phyloP scores from a whole-genome alignment of 2,113 vertebrate genomes.

The Blennius ocellaris region DNA sequence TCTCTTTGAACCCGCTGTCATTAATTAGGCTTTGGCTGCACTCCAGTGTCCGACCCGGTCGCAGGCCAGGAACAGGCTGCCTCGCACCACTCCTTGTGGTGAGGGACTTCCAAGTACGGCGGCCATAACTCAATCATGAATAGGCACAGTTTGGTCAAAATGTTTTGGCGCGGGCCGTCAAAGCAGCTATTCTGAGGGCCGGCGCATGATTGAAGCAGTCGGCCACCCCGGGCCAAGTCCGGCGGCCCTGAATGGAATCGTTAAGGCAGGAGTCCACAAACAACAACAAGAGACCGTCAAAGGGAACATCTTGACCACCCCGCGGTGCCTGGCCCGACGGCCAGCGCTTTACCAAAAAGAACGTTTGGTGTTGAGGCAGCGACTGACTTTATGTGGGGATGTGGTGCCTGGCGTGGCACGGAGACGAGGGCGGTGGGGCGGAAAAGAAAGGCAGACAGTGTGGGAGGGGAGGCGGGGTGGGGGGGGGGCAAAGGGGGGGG shows the following conservation, averaged over 20 bases:
- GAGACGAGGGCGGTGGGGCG: slow-evolving; percentile 5
- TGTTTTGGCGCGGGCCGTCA: slow-evolving; percentile 61
- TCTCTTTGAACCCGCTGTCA: slow-evolving; percentile 66
- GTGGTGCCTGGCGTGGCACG: slow-evolving; percentile 38
- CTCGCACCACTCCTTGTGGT: slow-evolving; percentile 62
- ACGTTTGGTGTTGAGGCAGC: slow-evolving; percentile 56
- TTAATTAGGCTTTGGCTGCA: slow-evolving; percentile 75
- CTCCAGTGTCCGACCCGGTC: slow-evolving; percentile 49
- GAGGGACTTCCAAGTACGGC: slow-evolving; percentile 58
- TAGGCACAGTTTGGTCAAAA: slow-evolving; percentile 71
- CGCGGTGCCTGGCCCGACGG: slow-evolving; percentile 58
- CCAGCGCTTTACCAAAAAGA: slow-evolving; percentile 65
- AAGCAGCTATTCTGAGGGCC: slow-evolving; percentile 68
- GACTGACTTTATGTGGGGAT: slow-evolving; percentile 53
- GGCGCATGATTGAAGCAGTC: slow-evolving; percentile 53
- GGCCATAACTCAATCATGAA: slow-evolving; percentile 52
- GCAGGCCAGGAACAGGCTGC: slow-evolving; percentile 47
- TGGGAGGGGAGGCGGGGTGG: slow-evolving; percentile 1
- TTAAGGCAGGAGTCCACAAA: slow-evolving; percentile 55
- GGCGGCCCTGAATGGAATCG: slow-evolving; percentile 59
- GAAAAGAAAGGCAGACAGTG: slow-evolving; percentile 20
- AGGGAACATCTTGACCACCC: slow-evolving; percentile 74
- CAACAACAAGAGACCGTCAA: slow-evolving; percentile 61
- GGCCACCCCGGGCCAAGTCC: slow-evolving; percentile 42
- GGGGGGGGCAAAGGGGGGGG: too few species aligned